A percentile compares a stretch with the other conserved stretches of the same genome.
These are phyloP conservation scores for Gortyna flavago DNA, from an alignment of 2,888 invertebrate genomes.

Conservation along the genomic window DNA sequence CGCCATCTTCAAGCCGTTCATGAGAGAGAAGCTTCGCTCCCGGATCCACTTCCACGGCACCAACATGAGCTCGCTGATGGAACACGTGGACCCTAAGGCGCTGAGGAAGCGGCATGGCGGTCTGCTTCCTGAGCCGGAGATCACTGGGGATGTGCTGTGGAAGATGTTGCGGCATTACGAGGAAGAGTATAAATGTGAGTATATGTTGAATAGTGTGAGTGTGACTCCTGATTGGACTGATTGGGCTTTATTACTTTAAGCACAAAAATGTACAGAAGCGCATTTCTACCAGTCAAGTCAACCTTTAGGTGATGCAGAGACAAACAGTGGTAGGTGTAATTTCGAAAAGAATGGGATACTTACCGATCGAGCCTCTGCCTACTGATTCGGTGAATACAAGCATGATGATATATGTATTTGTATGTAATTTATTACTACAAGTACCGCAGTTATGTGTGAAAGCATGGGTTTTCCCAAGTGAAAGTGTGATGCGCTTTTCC, in stretches of 20 bases:
- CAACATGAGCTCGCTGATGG: constrained; percentile 90
- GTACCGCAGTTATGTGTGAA: background rate
- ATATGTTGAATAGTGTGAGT: background rate
- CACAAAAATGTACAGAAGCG: background rate
- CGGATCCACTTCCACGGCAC: constrained; percentile 94
- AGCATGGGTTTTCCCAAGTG: background rate
- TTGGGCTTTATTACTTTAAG: too few species aligned
- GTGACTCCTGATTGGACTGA: background rate
- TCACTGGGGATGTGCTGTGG: constrained; percentile 91
- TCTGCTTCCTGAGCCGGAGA: constrained; percentile 90
- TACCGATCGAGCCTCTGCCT: background rate
- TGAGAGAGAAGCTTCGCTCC: constrained; percentile 94
- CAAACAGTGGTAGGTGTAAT: background rate
- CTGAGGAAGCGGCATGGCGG: constrained; percentile 93
- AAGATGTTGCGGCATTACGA: constrained; percentile 92
- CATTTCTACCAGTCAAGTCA: background rate
- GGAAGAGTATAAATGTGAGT: constrained; percentile 92
- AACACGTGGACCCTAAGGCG: constrained; percentile 90
- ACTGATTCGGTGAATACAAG: background rate
- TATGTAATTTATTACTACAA: background rate
- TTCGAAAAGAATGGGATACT: background rate
- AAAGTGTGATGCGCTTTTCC: background rate
- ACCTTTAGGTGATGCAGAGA: background rate
- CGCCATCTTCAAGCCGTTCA: constrained; percentile 96
- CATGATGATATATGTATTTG: background rate